Evolutionary conservation across 2,888 invertebrate genomes (phyloP).

Genomic region (Catocala nupta): DNA sequence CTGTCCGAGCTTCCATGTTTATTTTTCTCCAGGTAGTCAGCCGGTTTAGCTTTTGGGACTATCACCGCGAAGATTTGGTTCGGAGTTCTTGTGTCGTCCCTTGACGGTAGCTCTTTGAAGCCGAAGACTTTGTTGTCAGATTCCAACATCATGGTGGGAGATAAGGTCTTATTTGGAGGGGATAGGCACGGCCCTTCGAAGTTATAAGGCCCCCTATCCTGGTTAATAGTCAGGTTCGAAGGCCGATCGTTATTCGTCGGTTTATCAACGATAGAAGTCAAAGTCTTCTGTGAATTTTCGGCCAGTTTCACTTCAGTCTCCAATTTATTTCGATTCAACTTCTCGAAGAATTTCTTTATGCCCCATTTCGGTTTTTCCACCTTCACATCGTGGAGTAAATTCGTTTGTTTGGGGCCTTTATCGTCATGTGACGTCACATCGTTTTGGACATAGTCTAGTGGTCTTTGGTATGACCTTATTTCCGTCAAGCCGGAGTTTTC

Average conservation of each 20-base stretch:
- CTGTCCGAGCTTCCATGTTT: conserved; percentile 75
- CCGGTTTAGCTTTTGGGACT: conserved; percentile 77
- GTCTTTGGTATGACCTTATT: conserved; percentile 76
- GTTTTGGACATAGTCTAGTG: conserved; percentile 90
- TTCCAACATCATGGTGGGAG: conserved; percentile 77
- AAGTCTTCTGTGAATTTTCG: conserved; percentile 62
- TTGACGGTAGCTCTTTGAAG: conserved; percentile 76
- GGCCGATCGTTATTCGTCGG: conserved; percentile 69
- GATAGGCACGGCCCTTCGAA: conserved; percentile 80
- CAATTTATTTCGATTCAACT: conserved; percentile 68
- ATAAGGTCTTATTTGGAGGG: conserved; percentile 81
- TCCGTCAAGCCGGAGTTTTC: conserved; percentile 73
- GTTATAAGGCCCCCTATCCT: conserved; percentile 64
- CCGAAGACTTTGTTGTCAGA: conserved; percentile 80
- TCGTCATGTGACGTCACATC: conserved; percentile 87
- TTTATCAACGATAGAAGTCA: conserved; percentile 74
- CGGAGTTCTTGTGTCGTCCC: conserved; percentile 61
- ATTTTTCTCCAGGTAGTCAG: conserved; percentile 61
- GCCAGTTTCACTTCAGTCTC: conserved; percentile 88
- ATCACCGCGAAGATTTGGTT: conserved; percentile 83
- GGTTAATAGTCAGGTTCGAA: conserved; percentile 68
- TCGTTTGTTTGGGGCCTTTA: conserved; percentile 77
- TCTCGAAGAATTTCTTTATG: conserved; percentile 78
- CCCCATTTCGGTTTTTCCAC: conserved; percentile 79
- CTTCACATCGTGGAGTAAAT: conserved; percentile 74